Evolutionary conservation across 2,113 vertebrate genomes (phyloP).

Genomic region (Semnornis frantzii): DNA sequence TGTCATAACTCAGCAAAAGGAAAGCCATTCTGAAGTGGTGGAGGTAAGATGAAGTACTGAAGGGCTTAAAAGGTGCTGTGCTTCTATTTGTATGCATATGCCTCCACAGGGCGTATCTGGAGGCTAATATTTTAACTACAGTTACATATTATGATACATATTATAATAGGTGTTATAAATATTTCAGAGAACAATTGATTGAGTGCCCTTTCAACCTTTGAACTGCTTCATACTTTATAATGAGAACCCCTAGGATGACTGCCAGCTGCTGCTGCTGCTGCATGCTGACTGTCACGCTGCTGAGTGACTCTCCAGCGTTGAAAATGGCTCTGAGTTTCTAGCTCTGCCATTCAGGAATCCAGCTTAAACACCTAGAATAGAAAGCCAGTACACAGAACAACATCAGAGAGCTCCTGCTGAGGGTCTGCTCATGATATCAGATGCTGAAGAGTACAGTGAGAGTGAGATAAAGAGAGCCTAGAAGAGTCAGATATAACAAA

Average conservation of each 20-base stretch:
- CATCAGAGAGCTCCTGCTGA: neutral
- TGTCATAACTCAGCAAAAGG: neutral
- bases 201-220: neutral
- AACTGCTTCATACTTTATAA: neutral
- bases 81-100: neutral
- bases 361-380: neutral
- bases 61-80: neutral
- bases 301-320: neutral
- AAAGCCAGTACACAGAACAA: neutral
- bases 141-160: neutral
- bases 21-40: neutral
- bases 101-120: neutral
- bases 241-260: neutral
- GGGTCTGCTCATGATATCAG: neutral
- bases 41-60: neutral
- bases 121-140: neutral
- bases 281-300: neutral
- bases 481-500: conserved; percentile 22
- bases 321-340: neutral
- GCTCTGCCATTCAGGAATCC: neutral
- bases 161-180: neutral
- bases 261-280: neutral
- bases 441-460: neutral
- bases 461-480: neutral
- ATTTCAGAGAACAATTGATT: neutral